Evolutionary conservation across 2,888 invertebrate genomes (phyloP).

Genomic region (Caradrina kadenii): DNA sequence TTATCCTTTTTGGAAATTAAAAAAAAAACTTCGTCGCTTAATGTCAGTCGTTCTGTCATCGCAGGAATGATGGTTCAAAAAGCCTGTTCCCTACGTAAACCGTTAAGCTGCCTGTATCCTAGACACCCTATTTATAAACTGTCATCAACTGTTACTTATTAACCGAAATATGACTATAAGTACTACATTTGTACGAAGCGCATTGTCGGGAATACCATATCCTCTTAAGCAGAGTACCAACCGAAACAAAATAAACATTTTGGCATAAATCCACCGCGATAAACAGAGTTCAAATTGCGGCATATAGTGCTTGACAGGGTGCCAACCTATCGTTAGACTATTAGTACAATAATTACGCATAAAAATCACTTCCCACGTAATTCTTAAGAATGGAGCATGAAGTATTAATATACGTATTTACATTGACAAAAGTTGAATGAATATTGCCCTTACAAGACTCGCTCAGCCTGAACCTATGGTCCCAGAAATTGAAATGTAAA

Average conservation of each 20-base stretch:
- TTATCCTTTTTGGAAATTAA: too few species aligned
- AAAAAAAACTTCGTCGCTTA: too few species aligned
- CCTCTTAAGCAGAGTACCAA: background rate
- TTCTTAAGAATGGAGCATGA: constrained; percentile 37
- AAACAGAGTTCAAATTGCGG: constrained; percentile 25
- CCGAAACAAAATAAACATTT: constrained; percentile 23
- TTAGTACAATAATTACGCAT: constrained; percentile 34
- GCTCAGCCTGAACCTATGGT: background rate
- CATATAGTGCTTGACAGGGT: constrained; percentile 28
- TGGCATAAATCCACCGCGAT: constrained; percentile 50
- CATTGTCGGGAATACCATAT: background rate
- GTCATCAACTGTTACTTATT: too few species aligned
- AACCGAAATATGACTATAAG: too few species aligned
- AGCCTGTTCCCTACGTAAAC: too few species aligned
- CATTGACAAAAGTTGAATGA: constrained; percentile 11
- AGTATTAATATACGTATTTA: constrained; percentile 11
- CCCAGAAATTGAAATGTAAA: background rate
- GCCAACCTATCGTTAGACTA: constrained; percentile 39
- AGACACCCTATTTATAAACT: too few species aligned
- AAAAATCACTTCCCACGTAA: constrained; percentile 37
- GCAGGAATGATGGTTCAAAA: too few species aligned
- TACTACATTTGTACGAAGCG: too few species aligned
- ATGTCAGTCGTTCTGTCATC: too few species aligned
- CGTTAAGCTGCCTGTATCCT: too few species aligned
- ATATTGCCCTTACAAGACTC: background rate